Conservation (phyloP, 2,888 invertebrate species). For the Masnerella sp. region DNA sequence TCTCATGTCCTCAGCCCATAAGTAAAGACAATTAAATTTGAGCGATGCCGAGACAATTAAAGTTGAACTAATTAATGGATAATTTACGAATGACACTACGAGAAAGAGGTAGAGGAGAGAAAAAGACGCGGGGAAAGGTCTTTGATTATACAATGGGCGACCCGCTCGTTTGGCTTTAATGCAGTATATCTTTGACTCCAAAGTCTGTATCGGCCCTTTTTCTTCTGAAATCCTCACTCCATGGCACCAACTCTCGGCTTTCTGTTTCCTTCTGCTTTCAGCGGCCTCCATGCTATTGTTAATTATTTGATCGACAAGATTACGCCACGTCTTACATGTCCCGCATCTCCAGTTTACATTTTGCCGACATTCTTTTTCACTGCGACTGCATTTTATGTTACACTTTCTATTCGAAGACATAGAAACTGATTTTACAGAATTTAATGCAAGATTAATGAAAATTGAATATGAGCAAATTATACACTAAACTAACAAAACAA, state of each 20-base stretch:
- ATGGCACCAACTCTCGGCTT: constrained; percentile 61
- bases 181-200: constrained; percentile 63
- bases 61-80: constrained; percentile 76
- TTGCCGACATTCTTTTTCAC: constrained; percentile 50
- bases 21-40: constrained; percentile 36
- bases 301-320: constrained; percentile 78
- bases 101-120: constrained; percentile 67
- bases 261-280: constrained; percentile 48
- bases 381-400: constrained; percentile 29
- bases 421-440: constrained; percentile 57
- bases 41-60: constrained; percentile 70
- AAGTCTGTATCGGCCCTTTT: constrained; percentile 61
- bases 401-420: constrained; percentile 61
- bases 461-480: background rate
- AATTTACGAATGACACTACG: constrained; percentile 76
- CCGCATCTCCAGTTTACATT: constrained; percentile 65
- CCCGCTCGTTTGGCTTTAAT: constrained; percentile 63
- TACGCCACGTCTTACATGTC: constrained; percentile 76
- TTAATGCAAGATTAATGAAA: constrained; percentile 14
- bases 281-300: constrained; percentile 72
- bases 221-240: constrained; percentile 62
- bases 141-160: constrained; percentile 59
- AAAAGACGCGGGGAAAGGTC: constrained; percentile 39
- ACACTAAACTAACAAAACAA: too few relatives aligned
- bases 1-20: too few relatives aligned